Base-by-base conservation (phyloP, 2,797 vertebrate genomes). In the Synanceia verrucosa region DNA sequence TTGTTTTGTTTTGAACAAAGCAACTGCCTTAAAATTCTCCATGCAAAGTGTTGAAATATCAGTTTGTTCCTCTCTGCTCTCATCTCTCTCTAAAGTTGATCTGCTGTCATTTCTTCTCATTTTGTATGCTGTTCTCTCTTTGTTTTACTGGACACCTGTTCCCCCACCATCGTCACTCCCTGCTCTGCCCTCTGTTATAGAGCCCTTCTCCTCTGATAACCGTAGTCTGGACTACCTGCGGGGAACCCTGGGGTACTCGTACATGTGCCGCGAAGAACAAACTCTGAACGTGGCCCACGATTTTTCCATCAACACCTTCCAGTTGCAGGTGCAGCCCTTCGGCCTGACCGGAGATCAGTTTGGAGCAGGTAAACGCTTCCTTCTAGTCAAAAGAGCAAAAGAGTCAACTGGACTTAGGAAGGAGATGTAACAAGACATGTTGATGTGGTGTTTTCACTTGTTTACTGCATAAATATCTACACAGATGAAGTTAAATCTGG, bases 311-410 rank as follows among this genome's bases (percentile, higher is more conserved):
- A 96, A 96, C 78, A 79, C 94, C 44, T 97, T 96, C 91, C 86
- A 94, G 50, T 86, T 99, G 79, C 95, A 96, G 88, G 85, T 99
- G 84, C 98, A 99, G 87, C 96, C 96, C 12, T 99, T 99, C 47
- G 93, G 87, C 28, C 72, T 98, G 9, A 90, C 78, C 0, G 94
- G 92, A 51, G 88, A 89, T 78, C 91, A 94, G 82, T 99, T 99
- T 76, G 96, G 94, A 78, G 79, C 96, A 91, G 97, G 98, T 99
- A 93, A 91, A 84, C 19, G 1, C 28, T 2, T n/a, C 36, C 0
- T 1, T 29, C 31, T 1, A 0, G 4, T 26, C 9, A 11, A 28
- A 34, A 9, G 28, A 4, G 44, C n/a, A n/a, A n/a, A n/a, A n/a
- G n/a, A n/a, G n/a, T n/a, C n/a, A n/a, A n/a, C n/a, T n/a, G n/a